phyloP scores from a whole-genome alignment of 2,797 vertebrate species.

The Mastacembelus armatus region DNA sequence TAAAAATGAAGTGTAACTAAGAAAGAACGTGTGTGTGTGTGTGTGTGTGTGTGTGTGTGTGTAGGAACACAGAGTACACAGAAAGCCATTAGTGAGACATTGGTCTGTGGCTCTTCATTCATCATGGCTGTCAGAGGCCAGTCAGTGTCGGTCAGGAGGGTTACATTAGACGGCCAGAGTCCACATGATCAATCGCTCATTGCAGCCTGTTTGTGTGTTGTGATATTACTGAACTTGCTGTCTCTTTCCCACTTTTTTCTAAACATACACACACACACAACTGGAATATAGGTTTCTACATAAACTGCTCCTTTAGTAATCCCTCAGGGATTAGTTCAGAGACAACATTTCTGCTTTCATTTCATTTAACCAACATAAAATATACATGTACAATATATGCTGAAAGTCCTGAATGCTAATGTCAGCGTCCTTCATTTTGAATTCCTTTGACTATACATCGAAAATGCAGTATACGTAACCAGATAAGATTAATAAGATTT shows the following conservation, averaged over 20 bases:
- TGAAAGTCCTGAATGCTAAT: conserved; percentile 29
- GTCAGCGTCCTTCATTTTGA: conserved; percentile 24
- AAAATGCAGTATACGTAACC: conserved; percentile 41
- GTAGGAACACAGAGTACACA: conserved; percentile 20
- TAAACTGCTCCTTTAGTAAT: conserved; percentile 17
- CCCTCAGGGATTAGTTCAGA: conserved; percentile 26
- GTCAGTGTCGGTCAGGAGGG: conserved; percentile 62
- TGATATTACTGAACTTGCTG: conserved; percentile 25
- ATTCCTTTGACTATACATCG: conserved; percentile 48
- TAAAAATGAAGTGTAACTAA: conserved; percentile 12
- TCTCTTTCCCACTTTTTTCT: conserved; percentile 1
- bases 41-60: conserved; percentile 2
- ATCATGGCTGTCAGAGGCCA: conserved; percentile 64
- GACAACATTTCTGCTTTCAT: conserved; percentile 45
- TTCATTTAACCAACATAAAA: conserved; percentile 44
- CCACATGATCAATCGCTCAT: conserved; percentile 65
- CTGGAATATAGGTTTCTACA: background rate
- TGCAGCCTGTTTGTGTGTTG: conserved; percentile 29
- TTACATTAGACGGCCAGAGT: conserved; percentile 47
- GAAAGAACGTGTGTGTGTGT: conserved; percentile 1
- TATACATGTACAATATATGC: conserved; percentile 28
- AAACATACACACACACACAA: background rate
- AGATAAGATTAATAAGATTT: conserved; percentile 44
- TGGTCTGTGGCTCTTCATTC: conserved; percentile 65
- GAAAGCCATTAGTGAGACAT: conserved; percentile 62